Evolutionary conservation across 2,113 vertebrate species (phyloP), one percentile per base, ranked within the genome.

Genomic region (Montifringilla adamsi): DNA sequence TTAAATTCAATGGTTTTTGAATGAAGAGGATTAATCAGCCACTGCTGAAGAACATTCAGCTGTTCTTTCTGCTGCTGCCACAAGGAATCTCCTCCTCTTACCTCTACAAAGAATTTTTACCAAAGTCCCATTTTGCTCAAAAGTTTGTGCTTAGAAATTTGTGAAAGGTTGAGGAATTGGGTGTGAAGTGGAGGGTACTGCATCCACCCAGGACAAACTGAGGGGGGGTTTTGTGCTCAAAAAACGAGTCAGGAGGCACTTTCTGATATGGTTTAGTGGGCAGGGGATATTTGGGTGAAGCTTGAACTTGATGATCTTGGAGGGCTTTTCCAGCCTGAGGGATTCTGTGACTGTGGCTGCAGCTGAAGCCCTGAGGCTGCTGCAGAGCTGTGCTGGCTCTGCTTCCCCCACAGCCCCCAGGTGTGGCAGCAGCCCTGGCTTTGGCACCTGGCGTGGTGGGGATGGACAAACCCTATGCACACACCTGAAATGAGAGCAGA

Each of bases 391-490:
- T 15, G 17, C 15, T 30, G 30, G 16, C 24, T 30, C 50, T 35
- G 15, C 44, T 35, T 15, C 19, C 23, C 16, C 58, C 22, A 20
- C 2, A 46, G 7, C 44, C 15, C 44, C 62, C 55, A 0, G 0
- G 3, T 1, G 78, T 1, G 15, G 19, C 49, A 69, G 56, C 59
- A 13, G 5, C 4, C 1, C 1, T 8, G 6, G 37, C 1, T 53
- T 16, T 20, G 67, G 66, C 5, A 7, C 39, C 43, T 41, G 5
- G 19, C 1, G 4, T 11, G 50, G 27, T 28, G 27, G 50, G 50
- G 27, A 28, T 28, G 30, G 35, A 4, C 50, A 47, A 52, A 39
- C 6, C 11, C 20, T 8, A 1, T 0, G 4, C 41, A 15, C 28
- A 11, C 8, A 1, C 49, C 74, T 35, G 41, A 14, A 35, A 1